Evolutionary conservation across 2,797 vertebrate species (phyloP).

Genomic region (Anguilla marmorata): DNA sequence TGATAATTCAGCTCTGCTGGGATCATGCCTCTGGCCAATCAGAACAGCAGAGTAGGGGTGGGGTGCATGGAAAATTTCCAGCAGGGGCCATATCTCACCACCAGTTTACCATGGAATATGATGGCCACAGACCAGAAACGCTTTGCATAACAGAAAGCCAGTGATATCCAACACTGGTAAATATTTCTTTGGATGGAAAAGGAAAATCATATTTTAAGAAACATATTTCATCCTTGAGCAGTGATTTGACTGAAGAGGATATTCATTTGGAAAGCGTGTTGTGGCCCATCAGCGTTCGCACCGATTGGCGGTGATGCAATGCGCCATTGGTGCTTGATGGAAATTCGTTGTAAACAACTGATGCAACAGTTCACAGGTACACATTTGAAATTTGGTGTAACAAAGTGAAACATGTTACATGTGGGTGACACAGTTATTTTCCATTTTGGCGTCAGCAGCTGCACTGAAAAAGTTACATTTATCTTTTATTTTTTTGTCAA

Average conservation of each 20-base stretch:
- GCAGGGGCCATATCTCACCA: slow-evolving; percentile 38
- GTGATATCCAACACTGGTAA: background rate
- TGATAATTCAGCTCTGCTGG: slow-evolving; percentile 64
- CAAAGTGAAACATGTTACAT: slow-evolving; percentile 66
- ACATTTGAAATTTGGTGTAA: slow-evolving; percentile 75
- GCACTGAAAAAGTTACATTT: background rate
- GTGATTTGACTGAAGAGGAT: background rate
- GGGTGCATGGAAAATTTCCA: slow-evolving; percentile 47
- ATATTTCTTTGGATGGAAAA: background rate
- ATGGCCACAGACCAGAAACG: background rate
- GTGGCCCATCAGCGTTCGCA: slow-evolving; percentile 57
- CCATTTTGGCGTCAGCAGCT: background rate
- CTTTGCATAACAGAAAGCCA: background rate
- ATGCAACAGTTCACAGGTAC: slow-evolving; percentile 74
- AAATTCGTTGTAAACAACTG: slow-evolving; percentile 81
- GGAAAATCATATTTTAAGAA: background rate
- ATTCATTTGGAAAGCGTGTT: slow-evolving; percentile 38
- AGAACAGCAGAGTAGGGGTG: slow-evolving; percentile 41
- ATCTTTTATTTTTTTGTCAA: background rate
- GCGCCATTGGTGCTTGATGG: slow-evolving; percentile 65
- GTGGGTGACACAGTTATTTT: slow-evolving; percentile 26
- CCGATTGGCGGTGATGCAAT: slow-evolving; percentile 77
- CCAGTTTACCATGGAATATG: background rate
- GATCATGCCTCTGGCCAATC: slow-evolving; percentile 64
- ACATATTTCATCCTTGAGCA: background rate